Conservation (phyloP, 2,113 vertebrate species). For the Ammospiza nelsoni region DNA sequence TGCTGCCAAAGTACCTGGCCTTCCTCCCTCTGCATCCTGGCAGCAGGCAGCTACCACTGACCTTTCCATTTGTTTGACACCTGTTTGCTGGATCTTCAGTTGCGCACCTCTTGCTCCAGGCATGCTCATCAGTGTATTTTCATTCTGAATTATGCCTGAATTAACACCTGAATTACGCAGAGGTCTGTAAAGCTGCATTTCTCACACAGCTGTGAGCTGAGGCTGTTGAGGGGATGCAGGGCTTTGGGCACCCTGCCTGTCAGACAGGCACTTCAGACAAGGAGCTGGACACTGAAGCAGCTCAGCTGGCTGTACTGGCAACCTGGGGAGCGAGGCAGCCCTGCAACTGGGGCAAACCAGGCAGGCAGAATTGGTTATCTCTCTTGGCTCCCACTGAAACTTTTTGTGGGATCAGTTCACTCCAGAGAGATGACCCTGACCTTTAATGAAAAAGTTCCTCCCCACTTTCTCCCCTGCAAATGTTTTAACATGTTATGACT, state of each 20-base stretch:
- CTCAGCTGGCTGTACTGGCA: background rate
- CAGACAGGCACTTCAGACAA: background rate
- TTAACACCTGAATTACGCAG: background rate
- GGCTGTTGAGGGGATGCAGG: fast-evolving
- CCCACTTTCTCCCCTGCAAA: background rate
- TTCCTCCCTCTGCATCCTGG: background rate
- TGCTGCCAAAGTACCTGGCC: background rate
- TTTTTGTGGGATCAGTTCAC: background rate
- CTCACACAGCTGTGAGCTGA: fast-evolving
- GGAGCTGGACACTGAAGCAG: background rate
- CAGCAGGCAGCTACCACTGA: fast-evolving
- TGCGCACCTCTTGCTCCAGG: background rate
- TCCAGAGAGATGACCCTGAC: background rate
- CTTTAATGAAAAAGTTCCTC: background rate
- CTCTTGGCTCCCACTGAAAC: background rate
- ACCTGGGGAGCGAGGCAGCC: fast-evolving
- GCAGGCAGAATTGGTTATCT: background rate
- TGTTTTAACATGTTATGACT: background rate
- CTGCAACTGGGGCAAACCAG: fast-evolving
- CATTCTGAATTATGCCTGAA: too few relatives aligned
- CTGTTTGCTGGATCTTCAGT: background rate
- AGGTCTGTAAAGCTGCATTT: background rate
- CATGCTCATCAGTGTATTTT: background rate
- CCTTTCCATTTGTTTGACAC: background rate
- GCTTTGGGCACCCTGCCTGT: background rate